A percentile compares a stretch with the other conserved stretches of the same genome.
Conservation (phyloP, 2,888 invertebrate species). For the Cheilosia impressa region DNA sequence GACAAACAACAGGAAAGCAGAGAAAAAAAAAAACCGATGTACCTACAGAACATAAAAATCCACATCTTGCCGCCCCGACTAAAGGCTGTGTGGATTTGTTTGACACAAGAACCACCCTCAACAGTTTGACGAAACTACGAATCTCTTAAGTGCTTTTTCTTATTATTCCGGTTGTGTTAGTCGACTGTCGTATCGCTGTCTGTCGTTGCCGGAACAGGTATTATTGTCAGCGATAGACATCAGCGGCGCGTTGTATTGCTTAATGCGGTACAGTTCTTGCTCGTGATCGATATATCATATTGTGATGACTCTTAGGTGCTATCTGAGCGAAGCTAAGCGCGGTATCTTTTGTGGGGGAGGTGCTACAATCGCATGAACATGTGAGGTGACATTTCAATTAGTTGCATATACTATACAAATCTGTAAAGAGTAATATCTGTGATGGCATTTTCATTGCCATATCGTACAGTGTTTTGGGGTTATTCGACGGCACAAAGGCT, state of each 20-base stretch:
- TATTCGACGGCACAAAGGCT: slow-evolving; percentile 6
- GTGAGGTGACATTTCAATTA: slow-evolving; percentile 69
- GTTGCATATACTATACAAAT: slow-evolving; percentile 31
- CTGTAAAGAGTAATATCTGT: slow-evolving; percentile 29
- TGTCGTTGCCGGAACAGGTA: slow-evolving; percentile 57
- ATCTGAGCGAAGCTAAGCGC: slow-evolving; percentile 61
- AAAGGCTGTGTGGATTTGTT: slow-evolving; percentile 61
- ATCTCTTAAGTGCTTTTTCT: slow-evolving; percentile 71
- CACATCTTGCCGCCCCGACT: slow-evolving; percentile 8
- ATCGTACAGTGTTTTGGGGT: background rate
- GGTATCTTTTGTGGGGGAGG: slow-evolving; percentile 61
- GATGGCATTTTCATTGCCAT: slow-evolving; percentile 32
- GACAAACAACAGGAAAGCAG: slow-evolving; percentile 47
- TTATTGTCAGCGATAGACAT: slow-evolving; percentile 67
- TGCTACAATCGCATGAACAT: slow-evolving; percentile 61
- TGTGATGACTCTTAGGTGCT: slow-evolving; percentile 36
- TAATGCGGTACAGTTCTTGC: slow-evolving; percentile 65
- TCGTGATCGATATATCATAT: slow-evolving; percentile 53
- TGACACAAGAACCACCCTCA: slow-evolving; percentile 57
- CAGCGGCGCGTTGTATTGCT: slow-evolving; percentile 70
- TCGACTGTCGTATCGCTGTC: slow-evolving; percentile 30
- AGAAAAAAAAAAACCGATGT: slow-evolving; percentile 33
- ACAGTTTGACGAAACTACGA: slow-evolving; percentile 42
- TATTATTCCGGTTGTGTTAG: slow-evolving; percentile 58
- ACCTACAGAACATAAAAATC: slow-evolving; percentile 32